These are phyloP conservation scores for Notarius lentiginosus DNA, from an alignment of 2,113 vertebrate species.

Conservation along the genomic window DNA sequence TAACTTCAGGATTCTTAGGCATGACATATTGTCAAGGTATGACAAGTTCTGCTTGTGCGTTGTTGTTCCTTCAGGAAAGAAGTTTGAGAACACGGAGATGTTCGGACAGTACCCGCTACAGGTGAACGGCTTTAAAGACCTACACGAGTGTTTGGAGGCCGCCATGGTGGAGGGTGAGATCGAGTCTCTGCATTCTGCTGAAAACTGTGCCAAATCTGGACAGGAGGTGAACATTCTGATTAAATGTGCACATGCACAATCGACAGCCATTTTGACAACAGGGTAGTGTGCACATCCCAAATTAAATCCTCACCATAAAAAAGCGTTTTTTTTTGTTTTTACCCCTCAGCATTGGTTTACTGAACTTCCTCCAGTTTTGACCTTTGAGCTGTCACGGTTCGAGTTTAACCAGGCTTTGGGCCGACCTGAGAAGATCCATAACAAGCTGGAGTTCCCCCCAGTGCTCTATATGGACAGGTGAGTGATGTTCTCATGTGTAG, in stretches of 20 bases:
- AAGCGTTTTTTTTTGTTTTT: background rate
- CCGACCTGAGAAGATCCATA: constrained; percentile 99
- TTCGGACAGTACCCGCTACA: constrained; percentile 98
- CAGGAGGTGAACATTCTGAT: constrained; percentile 69
- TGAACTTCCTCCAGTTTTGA: constrained; percentile 94
- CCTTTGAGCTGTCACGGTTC: constrained; percentile 96
- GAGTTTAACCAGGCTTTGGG: constrained; percentile 98
- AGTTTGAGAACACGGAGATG: constrained; percentile 98
- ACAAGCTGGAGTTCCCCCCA: constrained; percentile 95
- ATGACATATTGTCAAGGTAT: background rate
- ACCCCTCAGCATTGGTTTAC: constrained; percentile 92
- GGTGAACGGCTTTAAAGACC: constrained; percentile 96
- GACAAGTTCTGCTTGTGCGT: background rate
- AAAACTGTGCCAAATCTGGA: constrained; percentile 90
- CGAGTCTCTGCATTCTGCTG: constrained; percentile 91
- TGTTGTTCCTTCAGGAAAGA: constrained; percentile 80
- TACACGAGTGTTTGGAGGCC: constrained; percentile 97
- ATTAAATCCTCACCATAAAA: background rate
- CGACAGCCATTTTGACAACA: background rate
- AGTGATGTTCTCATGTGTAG: background rate
- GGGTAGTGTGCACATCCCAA: background rate
- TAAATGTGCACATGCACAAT: background rate
- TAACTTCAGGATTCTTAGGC: too few species aligned
- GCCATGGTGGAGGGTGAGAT: constrained; percentile 99
- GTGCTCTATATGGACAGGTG: constrained; percentile 98